These are phyloP conservation scores for Spongia lamella DNA, from an alignment of 37 sponge, comb jelly and placozoan species.

Conservation along the genomic window DNA sequence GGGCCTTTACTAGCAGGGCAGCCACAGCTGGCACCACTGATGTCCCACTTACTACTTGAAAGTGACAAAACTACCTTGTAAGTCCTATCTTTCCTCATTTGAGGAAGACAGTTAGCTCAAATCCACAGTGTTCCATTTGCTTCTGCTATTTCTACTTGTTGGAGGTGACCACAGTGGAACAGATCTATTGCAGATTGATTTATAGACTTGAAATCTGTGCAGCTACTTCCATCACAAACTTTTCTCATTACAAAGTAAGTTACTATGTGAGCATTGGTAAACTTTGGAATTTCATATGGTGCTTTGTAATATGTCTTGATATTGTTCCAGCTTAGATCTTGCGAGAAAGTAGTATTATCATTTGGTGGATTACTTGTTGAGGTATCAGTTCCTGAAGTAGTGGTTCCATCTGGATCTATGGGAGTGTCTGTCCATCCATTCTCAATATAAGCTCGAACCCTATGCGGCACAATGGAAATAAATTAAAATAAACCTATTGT, in stretches of 20 bases:
- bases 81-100: slow-evolving; percentile 41
- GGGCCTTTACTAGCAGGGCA: slow-evolving; percentile 54
- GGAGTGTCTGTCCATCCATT: no score
- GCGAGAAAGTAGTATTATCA: no score
- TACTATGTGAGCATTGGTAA: slow-evolving; percentile 28
- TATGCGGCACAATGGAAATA: no score
- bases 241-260: slow-evolving; percentile 31
- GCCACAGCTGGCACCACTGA: slow-evolving; percentile 42
- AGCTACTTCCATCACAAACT: slow-evolving; percentile 24
- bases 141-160: slow-evolving; percentile 1
- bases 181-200: slow-evolving; percentile 28
- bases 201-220: slow-evolving; percentile 27
- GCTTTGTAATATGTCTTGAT: neutral
- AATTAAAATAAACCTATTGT: no score
- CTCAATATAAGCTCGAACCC: no score
- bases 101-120: slow-evolving; percentile 23
- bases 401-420: no score
- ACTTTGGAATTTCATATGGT: slow-evolving; percentile 2
- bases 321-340: no score
- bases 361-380: no score
- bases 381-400: no score
- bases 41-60: neutral
- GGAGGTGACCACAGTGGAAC: slow-evolving; percentile 50
- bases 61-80: slow-evolving; percentile 17
- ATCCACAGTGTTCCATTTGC: slow-evolving; percentile 3